Evolutionary conservation across 2,888 invertebrate species (phyloP).

Genomic region (Omphaloscelis lunosa): DNA sequence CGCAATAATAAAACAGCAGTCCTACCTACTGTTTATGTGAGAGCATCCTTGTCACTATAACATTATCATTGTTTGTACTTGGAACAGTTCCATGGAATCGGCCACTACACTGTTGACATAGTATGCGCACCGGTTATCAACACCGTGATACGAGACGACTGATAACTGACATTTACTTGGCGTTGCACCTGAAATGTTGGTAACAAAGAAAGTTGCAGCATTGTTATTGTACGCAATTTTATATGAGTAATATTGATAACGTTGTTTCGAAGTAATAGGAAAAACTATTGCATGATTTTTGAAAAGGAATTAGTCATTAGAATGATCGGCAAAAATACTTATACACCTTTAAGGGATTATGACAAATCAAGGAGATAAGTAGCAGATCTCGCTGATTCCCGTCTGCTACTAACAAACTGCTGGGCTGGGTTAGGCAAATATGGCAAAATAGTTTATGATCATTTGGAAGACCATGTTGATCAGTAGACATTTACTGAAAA

Average conservation of each 20-base stretch:
- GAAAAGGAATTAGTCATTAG: slow-evolving; percentile 3
- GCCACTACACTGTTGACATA: slow-evolving; percentile 68
- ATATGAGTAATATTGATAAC: slow-evolving; percentile 45
- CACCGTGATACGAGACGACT: slow-evolving; percentile 49
- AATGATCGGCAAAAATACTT: not conserved
- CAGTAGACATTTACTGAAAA: not conserved
- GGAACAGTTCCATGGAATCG: slow-evolving; percentile 71
- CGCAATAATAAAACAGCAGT: slow-evolving; percentile 47
- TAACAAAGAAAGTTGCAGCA: slow-evolving; percentile 58
- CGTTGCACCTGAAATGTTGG: slow-evolving; percentile 59
- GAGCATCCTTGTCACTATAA: slow-evolving; percentile 55
- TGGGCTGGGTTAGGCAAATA: not conserved
- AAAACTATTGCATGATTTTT: not conserved
- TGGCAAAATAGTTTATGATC: not conserved
- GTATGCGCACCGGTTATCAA: slow-evolving; percentile 63
- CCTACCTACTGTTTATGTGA: slow-evolving; percentile 39
- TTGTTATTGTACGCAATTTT: slow-evolving; percentile 13
- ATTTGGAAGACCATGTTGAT: not conserved
- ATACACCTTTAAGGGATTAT: not conserved
- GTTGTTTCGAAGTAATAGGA: not conserved
- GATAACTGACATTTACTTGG: slow-evolving; percentile 61
- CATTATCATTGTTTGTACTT: slow-evolving; percentile 66
- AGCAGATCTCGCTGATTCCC: not conserved
- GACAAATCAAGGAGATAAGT: slow-evolving; percentile 8
- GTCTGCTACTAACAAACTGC: not conserved